Evolutionary conservation across 1,140 invertebrate genomes (phyloP).

Genomic region (Megalonaias nervosa): DNA sequence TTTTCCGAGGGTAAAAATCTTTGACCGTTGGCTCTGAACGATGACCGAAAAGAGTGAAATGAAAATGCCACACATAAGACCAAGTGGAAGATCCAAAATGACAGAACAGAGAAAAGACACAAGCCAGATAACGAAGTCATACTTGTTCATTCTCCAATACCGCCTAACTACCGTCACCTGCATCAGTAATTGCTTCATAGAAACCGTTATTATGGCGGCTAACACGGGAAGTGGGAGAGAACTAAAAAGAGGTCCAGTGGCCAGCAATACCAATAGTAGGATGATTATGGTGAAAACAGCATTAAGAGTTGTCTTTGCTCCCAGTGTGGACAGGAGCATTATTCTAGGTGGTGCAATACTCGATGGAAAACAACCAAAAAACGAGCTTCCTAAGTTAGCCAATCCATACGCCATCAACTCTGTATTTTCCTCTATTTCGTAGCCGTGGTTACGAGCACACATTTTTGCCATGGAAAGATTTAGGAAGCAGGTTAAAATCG

Average conservation of each 20-base stretch:
- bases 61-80: conserved; percentile 50
- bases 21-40: conserved; percentile 45
- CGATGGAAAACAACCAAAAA: conserved; percentile 73
- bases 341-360: conserved; percentile 88
- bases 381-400: conserved; percentile 69
- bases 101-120: conserved; percentile 40
- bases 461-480: conserved; percentile 69
- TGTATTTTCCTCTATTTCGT: conserved; percentile 69
- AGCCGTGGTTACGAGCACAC: conserved; percentile 66
- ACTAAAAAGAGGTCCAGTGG: conserved; percentile 67
- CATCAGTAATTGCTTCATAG: conserved; percentile 70
- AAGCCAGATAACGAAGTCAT: conserved; percentile 59
- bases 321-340: conserved; percentile 72
- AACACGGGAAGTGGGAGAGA: conserved; percentile 67
- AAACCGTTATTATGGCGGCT: conserved; percentile 62
- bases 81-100: conserved; percentile 51
- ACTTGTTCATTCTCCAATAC: conserved; percentile 52
- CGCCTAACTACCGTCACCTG: conserved; percentile 78
- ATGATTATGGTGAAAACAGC: conserved; percentile 68
- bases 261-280: conserved; percentile 70
- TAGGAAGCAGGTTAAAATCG: conserved; percentile 63
- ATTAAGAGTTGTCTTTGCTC: conserved; percentile 45
- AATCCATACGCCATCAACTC: conserved; percentile 73
- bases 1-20: conserved; percentile 30
- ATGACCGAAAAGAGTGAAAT: conserved; percentile 50